These are phyloP conservation scores for Salpingus planirostris DNA, from an alignment of 2,888 invertebrate genomes.

Conservation along the genomic window DNA sequence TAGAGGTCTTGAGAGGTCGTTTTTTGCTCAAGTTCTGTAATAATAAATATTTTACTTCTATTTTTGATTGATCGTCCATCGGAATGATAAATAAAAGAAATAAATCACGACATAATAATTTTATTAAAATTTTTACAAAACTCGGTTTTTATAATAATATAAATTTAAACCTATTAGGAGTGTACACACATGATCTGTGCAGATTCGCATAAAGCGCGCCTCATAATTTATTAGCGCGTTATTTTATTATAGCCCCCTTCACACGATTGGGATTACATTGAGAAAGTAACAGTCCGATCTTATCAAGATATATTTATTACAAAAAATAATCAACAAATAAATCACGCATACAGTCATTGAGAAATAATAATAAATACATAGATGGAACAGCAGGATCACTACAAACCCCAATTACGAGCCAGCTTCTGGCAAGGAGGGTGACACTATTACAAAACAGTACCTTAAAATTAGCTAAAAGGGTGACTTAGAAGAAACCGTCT, in stretches of 20 bases:
- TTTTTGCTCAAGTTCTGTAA: too few species aligned
- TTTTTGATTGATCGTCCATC: too few species aligned
- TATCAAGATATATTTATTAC: constrained; percentile 29
- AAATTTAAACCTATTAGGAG: constrained; percentile 26
- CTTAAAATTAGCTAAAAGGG: constrained; percentile 13
- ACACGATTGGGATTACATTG: too few species aligned
- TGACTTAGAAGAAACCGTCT: constrained; percentile 77
- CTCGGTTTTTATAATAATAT: constrained; percentile 14
- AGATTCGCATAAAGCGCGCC: too few species aligned
- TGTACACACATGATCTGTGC: too few species aligned
- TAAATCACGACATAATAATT: too few species aligned
- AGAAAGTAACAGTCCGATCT: constrained; percentile 32
- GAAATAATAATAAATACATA: constrained; percentile 36
- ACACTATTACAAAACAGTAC: constrained; percentile 20
- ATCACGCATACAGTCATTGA: constrained; percentile 38
- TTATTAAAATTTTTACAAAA: constrained; percentile 20
- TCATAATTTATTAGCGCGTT: too few species aligned
- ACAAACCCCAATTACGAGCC: constrained; percentile 20
- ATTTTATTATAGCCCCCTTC: too few species aligned
- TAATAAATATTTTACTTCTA: too few species aligned
- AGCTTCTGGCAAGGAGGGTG: constrained; percentile 22
- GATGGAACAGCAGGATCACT: constrained; percentile 33
- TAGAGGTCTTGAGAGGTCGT: too few species aligned
- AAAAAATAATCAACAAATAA: constrained; percentile 32
- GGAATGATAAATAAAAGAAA: too few species aligned